Percentiles rank a stretch among this genome's conserved stretches.
Conservation (phyloP, 2,888 invertebrate genomes). For the Osmoderma eremita region DNA sequence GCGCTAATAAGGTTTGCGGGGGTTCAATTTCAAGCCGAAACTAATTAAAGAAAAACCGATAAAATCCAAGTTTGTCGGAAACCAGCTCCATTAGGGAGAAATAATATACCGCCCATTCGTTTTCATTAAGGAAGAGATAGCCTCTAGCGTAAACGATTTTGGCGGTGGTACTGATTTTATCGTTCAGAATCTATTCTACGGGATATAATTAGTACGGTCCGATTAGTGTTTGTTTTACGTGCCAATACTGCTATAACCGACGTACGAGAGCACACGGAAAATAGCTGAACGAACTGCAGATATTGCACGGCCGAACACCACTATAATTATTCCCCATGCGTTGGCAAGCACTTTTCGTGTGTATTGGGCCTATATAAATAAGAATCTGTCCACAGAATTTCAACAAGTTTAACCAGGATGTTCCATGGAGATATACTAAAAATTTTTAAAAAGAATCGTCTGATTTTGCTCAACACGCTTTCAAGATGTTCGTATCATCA, state of each 20-base stretch:
- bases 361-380: too few species aligned
- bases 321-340: neutral
- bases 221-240: conserved; percentile 8
- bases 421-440: too few species aligned
- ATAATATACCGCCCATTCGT: neutral
- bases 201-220: neutral
- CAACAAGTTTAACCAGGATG: too few species aligned
- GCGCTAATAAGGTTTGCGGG: too few species aligned
- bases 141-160: neutral
- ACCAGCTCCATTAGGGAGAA: neutral
- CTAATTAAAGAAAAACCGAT: too few species aligned
- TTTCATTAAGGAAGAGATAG: neutral
- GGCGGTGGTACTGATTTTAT: neutral
- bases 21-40: too few species aligned
- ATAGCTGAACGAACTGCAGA: neutral
- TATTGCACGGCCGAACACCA: neutral
- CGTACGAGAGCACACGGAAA: neutral
- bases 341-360: neutral
- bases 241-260: neutral
- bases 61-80: too few species aligned
- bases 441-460: too few species aligned
- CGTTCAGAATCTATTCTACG: neutral
- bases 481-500: too few species aligned
- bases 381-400: too few species aligned
- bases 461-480: too few species aligned